These are phyloP conservation scores for Podarcis siculus DNA, from an alignment of 2,797 vertebrate genomes.

Conservation along the genomic window DNA sequence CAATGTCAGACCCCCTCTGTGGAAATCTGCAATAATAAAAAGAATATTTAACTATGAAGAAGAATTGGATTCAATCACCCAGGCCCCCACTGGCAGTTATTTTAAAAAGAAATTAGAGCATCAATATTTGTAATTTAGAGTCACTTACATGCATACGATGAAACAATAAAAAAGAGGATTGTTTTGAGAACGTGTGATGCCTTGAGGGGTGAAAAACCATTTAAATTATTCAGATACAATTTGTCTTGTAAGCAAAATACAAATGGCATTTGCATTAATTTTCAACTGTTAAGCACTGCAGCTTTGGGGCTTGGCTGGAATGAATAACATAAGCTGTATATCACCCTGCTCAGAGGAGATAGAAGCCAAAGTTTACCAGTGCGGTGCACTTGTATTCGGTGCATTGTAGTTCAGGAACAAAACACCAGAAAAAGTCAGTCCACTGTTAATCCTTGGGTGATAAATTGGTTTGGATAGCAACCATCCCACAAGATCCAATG, in stretches of 20 bases:
- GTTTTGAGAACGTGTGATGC: constrained; percentile 23
- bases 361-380: neutral
- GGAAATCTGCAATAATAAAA: neutral
- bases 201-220: constrained; percentile 50
- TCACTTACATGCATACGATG: neutral
- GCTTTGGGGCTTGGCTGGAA: constrained; percentile 34
- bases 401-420: neutral
- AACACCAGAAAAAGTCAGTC: neutral
- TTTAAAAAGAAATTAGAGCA: constrained; percentile 36
- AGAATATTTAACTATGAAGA: constrained; percentile 23
- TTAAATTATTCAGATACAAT: constrained; percentile 64
- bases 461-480: neutral
- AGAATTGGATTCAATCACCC: neutral
- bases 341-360: neutral
- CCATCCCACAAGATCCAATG: neutral
- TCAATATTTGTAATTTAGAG: constrained; percentile 37
- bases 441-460: too few species aligned
- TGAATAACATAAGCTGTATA: neutral
- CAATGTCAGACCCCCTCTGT: neutral
- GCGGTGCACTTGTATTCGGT: neutral
- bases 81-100: neutral
- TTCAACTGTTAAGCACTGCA: constrained; percentile 46
- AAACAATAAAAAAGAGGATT: constrained; percentile 50
- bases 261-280: constrained; percentile 29
- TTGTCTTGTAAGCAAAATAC: constrained; percentile 32